Percentiles rank a stretch among this genome's conserved stretches.
phyloP scores from a whole-genome alignment of 2,113 vertebrate genomes.

The Hystrix cristata region DNA sequence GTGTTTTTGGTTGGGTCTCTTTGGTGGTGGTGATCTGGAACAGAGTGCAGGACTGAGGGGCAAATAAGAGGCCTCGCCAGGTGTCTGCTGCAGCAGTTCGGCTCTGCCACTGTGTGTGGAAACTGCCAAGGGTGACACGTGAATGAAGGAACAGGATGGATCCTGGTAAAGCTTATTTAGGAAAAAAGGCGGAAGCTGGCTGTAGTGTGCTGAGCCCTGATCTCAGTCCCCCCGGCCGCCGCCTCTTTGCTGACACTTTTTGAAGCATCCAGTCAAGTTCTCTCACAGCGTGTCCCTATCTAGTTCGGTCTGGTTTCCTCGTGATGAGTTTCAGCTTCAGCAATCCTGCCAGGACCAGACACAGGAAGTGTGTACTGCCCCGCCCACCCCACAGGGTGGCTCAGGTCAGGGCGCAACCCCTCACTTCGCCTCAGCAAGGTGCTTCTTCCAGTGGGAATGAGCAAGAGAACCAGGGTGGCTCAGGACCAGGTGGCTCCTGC shows the following conservation, averaged over 20 bases:
- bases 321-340: neutral
- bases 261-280: neutral
- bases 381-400: neutral
- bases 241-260: neutral
- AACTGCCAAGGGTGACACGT: neutral
- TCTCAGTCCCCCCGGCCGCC: neutral
- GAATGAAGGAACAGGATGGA: neutral
- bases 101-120: neutral
- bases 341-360: neutral
- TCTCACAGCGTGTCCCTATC: neutral
- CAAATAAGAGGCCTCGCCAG: neutral
- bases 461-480: neutral
- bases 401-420: neutral
- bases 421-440: neutral
- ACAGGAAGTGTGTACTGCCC: neutral
- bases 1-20: neutral
- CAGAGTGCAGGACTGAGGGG: neutral
- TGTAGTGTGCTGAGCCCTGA: neutral
- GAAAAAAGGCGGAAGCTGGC: neutral
- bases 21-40: neutral
- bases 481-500: neutral
- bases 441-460: neutral
- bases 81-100: neutral
- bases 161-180: neutral
- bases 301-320: neutral